A percentile compares a stretch with the other conserved stretches of the same genome.
These are phyloP conservation scores for Agonopterix alstromeriana DNA, from an alignment of 2,888 invertebrate species.

Conservation along the genomic window DNA sequence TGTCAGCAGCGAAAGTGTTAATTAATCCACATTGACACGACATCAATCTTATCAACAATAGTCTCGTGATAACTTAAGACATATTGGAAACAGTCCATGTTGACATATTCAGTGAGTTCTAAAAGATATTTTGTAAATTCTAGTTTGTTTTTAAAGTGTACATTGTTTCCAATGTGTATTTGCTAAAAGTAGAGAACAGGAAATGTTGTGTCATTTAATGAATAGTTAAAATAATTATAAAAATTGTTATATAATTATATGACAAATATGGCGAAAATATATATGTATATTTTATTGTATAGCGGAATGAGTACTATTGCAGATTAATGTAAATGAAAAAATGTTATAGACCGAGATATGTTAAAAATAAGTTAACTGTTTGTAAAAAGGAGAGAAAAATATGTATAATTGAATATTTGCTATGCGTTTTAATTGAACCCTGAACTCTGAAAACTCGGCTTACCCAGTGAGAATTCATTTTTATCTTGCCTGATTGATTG, in stretches of 20 bases:
- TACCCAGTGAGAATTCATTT: too few species aligned
- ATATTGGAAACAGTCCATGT: constrained; percentile 20
- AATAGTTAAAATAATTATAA: constrained; percentile 57
- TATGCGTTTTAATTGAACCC: constrained; percentile 44
- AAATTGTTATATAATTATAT: constrained; percentile 65
- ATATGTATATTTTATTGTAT: constrained; percentile 73
- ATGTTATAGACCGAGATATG: constrained; percentile 71
- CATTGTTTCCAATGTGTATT: constrained; percentile 40
- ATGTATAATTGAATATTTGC: constrained; percentile 76
- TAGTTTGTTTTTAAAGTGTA: constrained; percentile 2
- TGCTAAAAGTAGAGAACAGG: constrained; percentile 46
- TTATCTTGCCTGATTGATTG: too few species aligned
- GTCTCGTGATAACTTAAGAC: constrained; percentile 17
- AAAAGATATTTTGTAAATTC: background rate
- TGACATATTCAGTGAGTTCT: background rate
- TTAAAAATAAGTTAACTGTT: constrained; percentile 75
- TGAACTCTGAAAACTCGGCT: background rate
- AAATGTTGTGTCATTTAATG: constrained; percentile 70
- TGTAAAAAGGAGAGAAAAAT: constrained; percentile 73
- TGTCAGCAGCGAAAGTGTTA: too few species aligned
- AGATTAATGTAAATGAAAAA: constrained; percentile 70
- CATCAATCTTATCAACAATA: constrained; percentile 22
- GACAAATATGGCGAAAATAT: constrained; percentile 64
- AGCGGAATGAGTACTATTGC: constrained; percentile 71
- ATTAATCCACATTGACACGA: constrained; percentile 2